These are phyloP conservation scores for Rhabditoides inermis DNA, from an alignment of 2,888 invertebrate species.

Conservation along the genomic window DNA sequence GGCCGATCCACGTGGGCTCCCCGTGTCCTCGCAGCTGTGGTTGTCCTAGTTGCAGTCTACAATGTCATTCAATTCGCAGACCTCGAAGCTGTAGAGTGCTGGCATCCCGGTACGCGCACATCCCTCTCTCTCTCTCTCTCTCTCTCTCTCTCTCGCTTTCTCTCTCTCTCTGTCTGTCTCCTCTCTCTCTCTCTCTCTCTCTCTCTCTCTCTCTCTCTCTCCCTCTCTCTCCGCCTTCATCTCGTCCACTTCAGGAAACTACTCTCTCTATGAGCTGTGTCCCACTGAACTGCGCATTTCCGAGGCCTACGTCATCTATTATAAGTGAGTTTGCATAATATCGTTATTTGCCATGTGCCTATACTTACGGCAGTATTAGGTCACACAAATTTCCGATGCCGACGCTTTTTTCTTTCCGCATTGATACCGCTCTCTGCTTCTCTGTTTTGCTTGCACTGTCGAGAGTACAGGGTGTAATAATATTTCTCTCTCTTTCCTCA, in stretches of 20 bases:
- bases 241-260: no score
- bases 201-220: slow-evolving; percentile 1
- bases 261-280: slow-evolving; percentile 35
- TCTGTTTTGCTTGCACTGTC: no score
- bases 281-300: slow-evolving; percentile 42
- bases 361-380: neutral
- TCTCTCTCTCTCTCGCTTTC: slow-evolving; percentile 12
- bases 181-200: slow-evolving; percentile 1
- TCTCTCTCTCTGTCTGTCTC: slow-evolving; percentile 4
- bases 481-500: no score
- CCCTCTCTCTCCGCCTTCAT: no score
- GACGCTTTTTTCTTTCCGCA: no score
- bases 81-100: no score
- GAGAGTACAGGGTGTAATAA: no score
- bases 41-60: slow-evolving; percentile 31
- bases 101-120: neutral
- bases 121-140: slow-evolving; percentile 1
- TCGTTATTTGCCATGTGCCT: slow-evolving; percentile 5
- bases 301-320: slow-evolving; percentile 35
- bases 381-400: slow-evolving; percentile 8
- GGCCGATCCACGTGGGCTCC: slow-evolving; percentile 25
- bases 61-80: slow-evolving; percentile 41
- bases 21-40: slow-evolving; percentile 23
- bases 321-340: slow-evolving; percentile 30
- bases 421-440: no score